Base-by-base conservation (phyloP, 2,797 vertebrate genomes). In the Enteromius viviparus region DNA sequence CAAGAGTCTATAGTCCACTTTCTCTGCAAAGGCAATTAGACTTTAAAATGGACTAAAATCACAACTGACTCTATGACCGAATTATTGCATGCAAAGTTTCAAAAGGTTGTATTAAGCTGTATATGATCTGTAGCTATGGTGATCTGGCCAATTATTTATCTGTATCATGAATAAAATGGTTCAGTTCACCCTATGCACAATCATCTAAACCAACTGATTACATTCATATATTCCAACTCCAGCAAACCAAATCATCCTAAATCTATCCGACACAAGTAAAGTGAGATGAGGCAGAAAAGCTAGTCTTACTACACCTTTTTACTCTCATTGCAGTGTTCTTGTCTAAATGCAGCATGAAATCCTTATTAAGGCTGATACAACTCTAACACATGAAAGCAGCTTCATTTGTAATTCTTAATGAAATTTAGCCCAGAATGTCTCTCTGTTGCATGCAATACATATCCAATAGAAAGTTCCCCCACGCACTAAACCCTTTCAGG, bases 21-120 rank as follows among this genome's bases (percentile, higher is more conserved):
- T 15, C 21, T 51, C 80, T 21, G 71, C 23, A 76, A 15, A 74
- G 51, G 45, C 66, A 42, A 40, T 70, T 11, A 55, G 51, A 72
- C 53, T 51, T 64, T 71, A 19, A 71, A 47, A 81, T 19, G 4
- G n/a, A 64, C 29, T 19, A 6, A 64, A 70, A 70, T 51, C 32
- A 19, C 8, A 1, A 12, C 49, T 19, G 3, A 8, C 11, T 37
- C 42, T 17, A 1, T 11, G 2, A 32, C 49, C 45, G 11, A 51
- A 32, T 11, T 51, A 51, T 34, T 14, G 26, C 19, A 76, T 60
- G 53, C 9, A 76, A 42, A 40, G 21, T 40, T 51, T 3, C 6
- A 64, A 64, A 64, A 8, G 34, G 17, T 66, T 66, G 17, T 1
- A 37, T 40, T 37, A 32, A 17, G 60, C 15, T 64, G 17, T 17